phyloP scores from a whole-genome alignment of 2,888 invertebrate genomes.

The Thumatha senex region DNA sequence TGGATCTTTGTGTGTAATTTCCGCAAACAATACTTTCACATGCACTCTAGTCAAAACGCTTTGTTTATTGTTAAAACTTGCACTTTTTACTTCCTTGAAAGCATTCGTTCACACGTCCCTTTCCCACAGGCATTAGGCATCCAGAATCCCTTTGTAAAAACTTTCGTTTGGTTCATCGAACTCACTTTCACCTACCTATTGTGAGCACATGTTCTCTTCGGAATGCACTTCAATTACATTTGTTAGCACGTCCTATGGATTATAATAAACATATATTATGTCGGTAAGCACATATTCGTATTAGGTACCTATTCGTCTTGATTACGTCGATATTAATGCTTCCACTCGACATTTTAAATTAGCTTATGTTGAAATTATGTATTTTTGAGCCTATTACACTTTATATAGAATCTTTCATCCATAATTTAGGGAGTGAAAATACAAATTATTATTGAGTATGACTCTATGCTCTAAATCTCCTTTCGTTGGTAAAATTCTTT shows the following conservation, averaged over 20 bases:
- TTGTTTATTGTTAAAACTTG: slow-evolving; percentile 22
- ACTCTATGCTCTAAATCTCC: slow-evolving; percentile 14
- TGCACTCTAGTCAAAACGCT: slow-evolving; percentile 8
- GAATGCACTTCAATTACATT: slow-evolving; percentile 76
- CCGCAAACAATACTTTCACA: slow-evolving; percentile 2
- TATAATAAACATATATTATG: slow-evolving; percentile 35
- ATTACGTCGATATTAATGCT: slow-evolving; percentile 20
- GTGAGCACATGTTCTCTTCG: slow-evolving; percentile 68
- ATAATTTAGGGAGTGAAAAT: no score
- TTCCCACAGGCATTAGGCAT: slow-evolving; percentile 44
- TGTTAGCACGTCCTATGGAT: slow-evolving; percentile 59
- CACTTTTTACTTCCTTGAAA: slow-evolving; percentile 67
- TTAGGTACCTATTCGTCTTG: slow-evolving; percentile 43
- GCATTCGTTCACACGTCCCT: slow-evolving; percentile 32
- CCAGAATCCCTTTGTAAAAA: slow-evolving; percentile 65
- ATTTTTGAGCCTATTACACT: no score
- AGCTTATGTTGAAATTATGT: slow-evolving; percentile 21
- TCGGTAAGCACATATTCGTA: background rate
- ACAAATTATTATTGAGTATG: no score
- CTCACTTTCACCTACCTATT: slow-evolving; percentile 81
- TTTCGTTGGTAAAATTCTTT: slow-evolving; percentile 32
- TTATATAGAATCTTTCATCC: no score
- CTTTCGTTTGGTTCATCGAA: slow-evolving; percentile 82
- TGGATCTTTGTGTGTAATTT: background rate
- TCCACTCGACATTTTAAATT: slow-evolving; percentile 31